Evolutionary conservation across 2,888 invertebrate genomes (phyloP), one percentile per base, ranked within the genome.

Genomic region (Dynastes grantii): DNA sequence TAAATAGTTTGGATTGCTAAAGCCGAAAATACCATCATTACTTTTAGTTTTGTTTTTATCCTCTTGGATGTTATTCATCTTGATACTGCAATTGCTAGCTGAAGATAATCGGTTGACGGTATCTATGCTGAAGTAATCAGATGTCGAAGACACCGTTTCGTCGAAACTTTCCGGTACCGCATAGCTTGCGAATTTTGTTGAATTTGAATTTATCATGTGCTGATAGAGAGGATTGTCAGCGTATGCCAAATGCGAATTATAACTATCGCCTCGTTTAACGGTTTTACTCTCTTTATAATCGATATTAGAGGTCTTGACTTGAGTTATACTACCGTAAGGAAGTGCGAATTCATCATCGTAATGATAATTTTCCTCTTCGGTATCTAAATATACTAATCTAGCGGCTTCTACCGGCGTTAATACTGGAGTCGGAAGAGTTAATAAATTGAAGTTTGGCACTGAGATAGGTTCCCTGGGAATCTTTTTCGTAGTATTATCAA

Each of bases 111-210:
- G 87, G 85, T 92, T 92, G 29, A 93, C 92, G 0, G 92, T 91
- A 87, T 94, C 95, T 70, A 94, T 93, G 85, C 94, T 94, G 76
- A 94, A 94, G 87, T 95, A 95, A 85, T 95, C 95, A 3, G 95
- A 94, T 0, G 95, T 94, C 0, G 93, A 93, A 0, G 93, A 93
- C 80, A 91, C 85, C 80, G 92, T 91, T 76, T 89, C 90, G 79
- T 91, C 91, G 1, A 87, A 88, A 37, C 85, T 87, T 82, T 93
- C 92, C 78, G 92, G 91, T 65, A 91, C 89, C 32, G 90, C 88
- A n/a, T 89, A 86, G 80, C 88, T 87, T 9, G 91, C 91, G 83
- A 93, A 92, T 77, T 92, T 89, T 2, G 92, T 92, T 3, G 92
- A 92, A 2, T 92, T 92, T 0, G 90, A 91, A 78, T 90, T 90